Base-by-base conservation (phyloP, 1,140 invertebrate species). In the Drosophila mojavensis region DNA sequence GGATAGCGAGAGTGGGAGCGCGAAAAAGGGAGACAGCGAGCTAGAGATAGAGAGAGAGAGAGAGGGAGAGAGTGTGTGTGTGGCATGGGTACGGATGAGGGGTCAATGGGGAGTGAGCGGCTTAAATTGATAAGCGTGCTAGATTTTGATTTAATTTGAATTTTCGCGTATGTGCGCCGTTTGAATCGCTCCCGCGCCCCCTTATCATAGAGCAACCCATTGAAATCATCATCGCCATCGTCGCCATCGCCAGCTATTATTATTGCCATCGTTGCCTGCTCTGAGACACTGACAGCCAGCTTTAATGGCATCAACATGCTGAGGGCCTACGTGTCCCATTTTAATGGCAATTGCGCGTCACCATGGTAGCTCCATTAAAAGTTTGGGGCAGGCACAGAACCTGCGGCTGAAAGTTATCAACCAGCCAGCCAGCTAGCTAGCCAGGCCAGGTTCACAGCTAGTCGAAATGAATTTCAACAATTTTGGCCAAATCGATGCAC, bases 91-190 rank as follows among this genome's bases (percentile, higher is more conserved):
- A 13, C 36, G 36, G 36, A 39, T 11, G 36, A 39, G 41, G 39
- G 63, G 51, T 26, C 13, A 36, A 56, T 7, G 54, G 53, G 43
- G 28, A 24, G 20, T 9, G 43, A 28, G 58, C 30, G n/a, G 39
- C 50, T 39, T 51, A 67, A 85, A 81, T 69, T 84, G 81, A 84
- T 85, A 85, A 81, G 77, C 66, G 63, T 45, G 51, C 69, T 67
- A 61, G 69, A 76, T 73, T 68, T 53, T 72, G 54, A 72, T 72
- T 72, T 66, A 17, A 71, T 64, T 71, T 65, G 36, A 56, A 71
- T 64, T 71, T 58, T 58, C 20, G 43, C 53, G 20, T 69, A 48
- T 54, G 59, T 45, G 50, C n/a, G 9, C 10, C 39, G 11, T 17
- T 61, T 47, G 43, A 60, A 43, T 60, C 26, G 36, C 20, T 24